Conservation (phyloP, 2,797 vertebrate genomes). For the Pagetopsis macropterus region DNA sequence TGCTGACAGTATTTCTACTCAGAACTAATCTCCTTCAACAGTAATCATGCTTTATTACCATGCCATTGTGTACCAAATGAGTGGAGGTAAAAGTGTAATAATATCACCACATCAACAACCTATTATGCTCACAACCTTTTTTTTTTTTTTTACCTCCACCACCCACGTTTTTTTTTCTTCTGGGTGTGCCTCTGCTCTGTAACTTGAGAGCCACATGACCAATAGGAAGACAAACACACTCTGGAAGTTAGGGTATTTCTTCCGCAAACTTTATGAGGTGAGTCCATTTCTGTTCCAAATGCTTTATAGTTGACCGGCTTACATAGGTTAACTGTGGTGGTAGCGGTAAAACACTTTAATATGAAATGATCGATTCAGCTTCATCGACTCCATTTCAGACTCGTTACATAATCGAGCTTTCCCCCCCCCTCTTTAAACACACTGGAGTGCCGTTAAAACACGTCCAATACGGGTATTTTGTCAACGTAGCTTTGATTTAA, state of each 20-base stretch:
- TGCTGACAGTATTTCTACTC: neutral
- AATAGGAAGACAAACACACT: conserved; percentile 51
- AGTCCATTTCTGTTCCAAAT: conserved; percentile 58
- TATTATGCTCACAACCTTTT: conserved; percentile 14
- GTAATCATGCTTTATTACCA: neutral
- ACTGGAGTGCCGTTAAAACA: neutral
- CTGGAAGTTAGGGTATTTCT: conserved; percentile 37
- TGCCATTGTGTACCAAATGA: conserved; percentile 44
- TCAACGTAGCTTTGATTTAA: conserved; percentile 3
- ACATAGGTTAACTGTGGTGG: neutral
- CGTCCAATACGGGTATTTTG: neutral
- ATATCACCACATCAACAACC: conserved; percentile 6
- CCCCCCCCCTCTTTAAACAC: neutral
- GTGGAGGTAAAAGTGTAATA: conserved; percentile 40
- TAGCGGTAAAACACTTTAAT: neutral
- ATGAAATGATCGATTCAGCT: conserved; percentile 18
- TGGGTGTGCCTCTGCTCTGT: conserved; percentile 63
- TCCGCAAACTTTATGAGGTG: conserved; percentile 73
- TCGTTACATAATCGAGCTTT: conserved; percentile 39
- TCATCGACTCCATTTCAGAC: neutral
- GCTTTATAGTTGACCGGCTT: neutral
- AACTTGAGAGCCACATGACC: conserved; percentile 64
- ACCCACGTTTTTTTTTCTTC: neutral
- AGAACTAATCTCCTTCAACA: neutral
- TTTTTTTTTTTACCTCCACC: conserved; percentile 1